Percentiles rank a stretch among this genome's conserved stretches.
Conservation (phyloP, 2,888 invertebrate species). For the Myopa testacea region DNA sequence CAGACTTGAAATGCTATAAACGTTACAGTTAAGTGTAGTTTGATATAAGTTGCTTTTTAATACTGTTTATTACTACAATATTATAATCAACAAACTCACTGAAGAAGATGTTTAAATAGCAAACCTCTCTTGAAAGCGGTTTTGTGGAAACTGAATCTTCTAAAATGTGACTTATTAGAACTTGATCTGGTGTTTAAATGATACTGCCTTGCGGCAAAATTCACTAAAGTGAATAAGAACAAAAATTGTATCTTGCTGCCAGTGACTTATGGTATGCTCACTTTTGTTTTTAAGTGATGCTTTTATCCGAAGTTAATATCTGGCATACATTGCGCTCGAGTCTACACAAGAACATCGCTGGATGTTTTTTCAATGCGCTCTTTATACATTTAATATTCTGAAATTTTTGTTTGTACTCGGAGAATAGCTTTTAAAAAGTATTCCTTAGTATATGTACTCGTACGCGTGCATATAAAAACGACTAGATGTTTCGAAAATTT, state of each 20-base stretch:
- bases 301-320: slow-evolving; percentile 5
- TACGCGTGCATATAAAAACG: no score
- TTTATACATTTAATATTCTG: no score
- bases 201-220: slow-evolving; percentile 50
- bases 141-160: slow-evolving; percentile 65
- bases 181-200: slow-evolving; percentile 48
- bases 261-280: slow-evolving; percentile 24
- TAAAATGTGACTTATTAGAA: slow-evolving; percentile 63
- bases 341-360: neutral
- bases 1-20: slow-evolving; percentile 8
- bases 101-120: slow-evolving; percentile 41
- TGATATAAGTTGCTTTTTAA: neutral
- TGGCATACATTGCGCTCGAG: slow-evolving; percentile 14
- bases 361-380: no score
- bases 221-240: slow-evolving; percentile 22
- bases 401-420: no score
- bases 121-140: slow-evolving; percentile 65
- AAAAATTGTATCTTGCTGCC: slow-evolving; percentile 47
- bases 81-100: neutral
- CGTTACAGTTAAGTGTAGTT: neutral
- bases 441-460: no score
- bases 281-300: slow-evolving; percentile 11
- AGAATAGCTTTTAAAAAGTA: no score
- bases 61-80: no score
- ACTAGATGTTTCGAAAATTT: no score